phyloP scores from a whole-genome alignment of 1,140 invertebrate genomes.

The Asobara japonica region DNA sequence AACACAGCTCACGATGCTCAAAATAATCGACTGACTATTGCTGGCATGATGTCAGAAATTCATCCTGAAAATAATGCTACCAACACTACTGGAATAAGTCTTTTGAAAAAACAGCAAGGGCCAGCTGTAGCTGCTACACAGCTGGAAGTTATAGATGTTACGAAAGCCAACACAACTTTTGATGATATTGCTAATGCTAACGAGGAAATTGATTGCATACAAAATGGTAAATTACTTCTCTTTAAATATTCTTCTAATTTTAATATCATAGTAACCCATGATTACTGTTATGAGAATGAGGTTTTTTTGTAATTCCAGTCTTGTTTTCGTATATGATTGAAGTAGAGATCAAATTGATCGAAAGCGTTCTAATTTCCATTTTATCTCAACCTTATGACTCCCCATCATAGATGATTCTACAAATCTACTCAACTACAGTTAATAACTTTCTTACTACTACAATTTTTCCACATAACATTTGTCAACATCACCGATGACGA shows the following conservation, averaged over 20 bases:
- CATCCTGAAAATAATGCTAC: constrained; percentile 32
- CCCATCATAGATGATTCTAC: too few species aligned
- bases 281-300: too few species aligned
- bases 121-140: neutral
- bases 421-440: too few species aligned
- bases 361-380: too few species aligned
- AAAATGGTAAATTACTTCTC: constrained; percentile 18
- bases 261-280: too few species aligned
- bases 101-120: neutral
- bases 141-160: constrained; percentile 32
- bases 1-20: constrained; percentile 53
- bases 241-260: neutral
- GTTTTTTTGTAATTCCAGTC: too few species aligned
- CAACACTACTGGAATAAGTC: neutral
- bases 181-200: constrained; percentile 7
- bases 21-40: constrained; percentile 44
- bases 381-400: too few species aligned
- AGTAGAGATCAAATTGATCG: too few species aligned
- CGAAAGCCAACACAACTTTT: neutral
- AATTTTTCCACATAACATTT: too few species aligned
- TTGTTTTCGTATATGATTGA: too few species aligned
- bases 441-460: too few species aligned
- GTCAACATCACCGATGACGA: too few species aligned
- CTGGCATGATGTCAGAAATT: constrained; percentile 51
- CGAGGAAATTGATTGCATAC: constrained; percentile 1